phyloP scores from a whole-genome alignment of 2,888 invertebrate genomes.

The Zygothrica quintamaculata region DNA sequence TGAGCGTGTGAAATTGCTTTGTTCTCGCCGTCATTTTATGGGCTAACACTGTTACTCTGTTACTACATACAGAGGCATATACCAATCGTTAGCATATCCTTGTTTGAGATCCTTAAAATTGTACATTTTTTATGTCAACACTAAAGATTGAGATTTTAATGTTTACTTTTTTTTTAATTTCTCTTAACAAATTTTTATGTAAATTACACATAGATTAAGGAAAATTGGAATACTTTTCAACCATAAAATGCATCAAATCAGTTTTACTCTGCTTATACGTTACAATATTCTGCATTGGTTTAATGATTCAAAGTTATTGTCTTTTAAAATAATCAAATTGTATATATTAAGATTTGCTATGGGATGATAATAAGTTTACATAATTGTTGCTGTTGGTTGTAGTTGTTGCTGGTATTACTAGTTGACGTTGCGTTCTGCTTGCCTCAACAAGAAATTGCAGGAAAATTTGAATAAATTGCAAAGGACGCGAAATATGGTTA shows the following conservation, averaged over 20 bases:
- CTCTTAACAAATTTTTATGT: slow-evolving; percentile 66
- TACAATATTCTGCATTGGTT: too few species aligned
- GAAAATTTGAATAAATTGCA: slow-evolving; percentile 61
- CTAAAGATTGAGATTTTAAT: slow-evolving; percentile 79
- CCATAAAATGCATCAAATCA: neutral
- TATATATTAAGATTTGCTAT: too few species aligned
- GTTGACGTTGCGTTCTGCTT: too few species aligned
- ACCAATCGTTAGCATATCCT: slow-evolving; percentile 23
- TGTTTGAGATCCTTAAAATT: slow-evolving; percentile 24
- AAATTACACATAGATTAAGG: neutral
- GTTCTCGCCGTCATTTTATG: slow-evolving; percentile 59
- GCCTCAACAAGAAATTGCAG: neutral
- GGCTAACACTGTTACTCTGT: slow-evolving; percentile 32
- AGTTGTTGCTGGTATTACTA: neutral
- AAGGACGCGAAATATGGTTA: slow-evolving; percentile 21
- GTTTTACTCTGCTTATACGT: too few species aligned
- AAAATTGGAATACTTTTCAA: slow-evolving; percentile 1
- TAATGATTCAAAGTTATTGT: too few species aligned
- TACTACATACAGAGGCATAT: slow-evolving; percentile 23
- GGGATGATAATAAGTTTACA: too few species aligned
- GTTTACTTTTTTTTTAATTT: slow-evolving; percentile 41
- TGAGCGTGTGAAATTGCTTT: slow-evolving; percentile 72
- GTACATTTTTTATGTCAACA: slow-evolving; percentile 73
- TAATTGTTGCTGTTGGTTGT: neutral
- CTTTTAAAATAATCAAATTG: too few species aligned